Conservation (phyloP, 2,888 invertebrate genomes). For the Lithophane semibrunnea region DNA sequence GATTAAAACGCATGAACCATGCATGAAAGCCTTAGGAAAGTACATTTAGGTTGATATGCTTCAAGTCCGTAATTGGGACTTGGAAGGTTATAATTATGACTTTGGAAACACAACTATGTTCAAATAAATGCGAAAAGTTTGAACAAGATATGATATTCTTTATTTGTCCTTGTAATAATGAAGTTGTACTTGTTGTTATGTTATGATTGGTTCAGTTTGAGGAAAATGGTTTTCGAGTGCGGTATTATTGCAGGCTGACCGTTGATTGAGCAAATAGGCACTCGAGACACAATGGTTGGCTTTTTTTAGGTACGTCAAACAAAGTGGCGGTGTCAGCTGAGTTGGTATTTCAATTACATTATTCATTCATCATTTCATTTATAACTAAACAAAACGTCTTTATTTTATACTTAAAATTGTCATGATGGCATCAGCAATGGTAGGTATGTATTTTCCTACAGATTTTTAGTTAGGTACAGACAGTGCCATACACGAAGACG, state of each 20-base stretch:
- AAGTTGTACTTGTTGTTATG: background rate
- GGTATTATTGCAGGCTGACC: background rate
- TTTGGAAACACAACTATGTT: background rate
- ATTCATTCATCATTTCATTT: conserved; percentile 21
- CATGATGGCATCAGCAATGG: background rate
- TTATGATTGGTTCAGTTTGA: conserved; percentile 1
- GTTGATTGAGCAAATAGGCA: conserved; percentile 7
- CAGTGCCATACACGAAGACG: too few species aligned
- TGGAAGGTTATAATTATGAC: background rate
- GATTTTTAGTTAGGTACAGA: background rate
- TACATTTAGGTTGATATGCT: background rate
- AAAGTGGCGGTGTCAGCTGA: background rate
- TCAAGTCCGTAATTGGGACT: background rate
- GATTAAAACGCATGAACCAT: background rate
- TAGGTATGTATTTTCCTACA: background rate
- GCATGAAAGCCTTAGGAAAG: conserved; percentile 3
- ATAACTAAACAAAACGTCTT: background rate
- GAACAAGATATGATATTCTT: conserved; percentile 4
- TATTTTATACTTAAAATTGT: background rate
- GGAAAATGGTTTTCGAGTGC: conserved; percentile 7
- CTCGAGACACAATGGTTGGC: conserved; percentile 1
- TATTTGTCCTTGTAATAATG: background rate
- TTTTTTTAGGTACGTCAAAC: conserved; percentile 3
- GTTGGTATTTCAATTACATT: background rate
- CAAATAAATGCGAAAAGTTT: conserved; percentile 3